A percentile compares a stretch with the other conserved stretches of the same genome.
phyloP scores from a whole-genome alignment of 2,888 invertebrate genomes.

The Boloria selene region DNA sequence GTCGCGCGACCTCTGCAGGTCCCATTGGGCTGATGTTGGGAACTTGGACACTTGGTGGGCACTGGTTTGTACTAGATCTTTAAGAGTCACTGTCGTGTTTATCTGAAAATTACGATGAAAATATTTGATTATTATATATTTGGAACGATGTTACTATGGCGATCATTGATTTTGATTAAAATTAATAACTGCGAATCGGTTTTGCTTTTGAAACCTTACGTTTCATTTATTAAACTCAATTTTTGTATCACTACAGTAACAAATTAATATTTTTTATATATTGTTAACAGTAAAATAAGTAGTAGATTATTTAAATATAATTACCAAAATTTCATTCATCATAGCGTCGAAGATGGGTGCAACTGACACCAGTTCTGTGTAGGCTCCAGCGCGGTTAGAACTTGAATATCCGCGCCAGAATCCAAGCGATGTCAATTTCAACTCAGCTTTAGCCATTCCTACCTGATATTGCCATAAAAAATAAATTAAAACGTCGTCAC shows the following conservation, averaged over 20 bases:
- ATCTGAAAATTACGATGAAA: constrained; percentile 61
- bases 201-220: too few relatives aligned
- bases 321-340: constrained; percentile 87
- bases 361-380: constrained; percentile 88
- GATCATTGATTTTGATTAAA: too few relatives aligned
- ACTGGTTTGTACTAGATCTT: constrained; percentile 84
- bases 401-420: constrained; percentile 92
- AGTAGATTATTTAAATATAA: constrained; percentile 10
- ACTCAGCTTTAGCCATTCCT: constrained; percentile 83
- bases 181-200: too few relatives aligned
- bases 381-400: constrained; percentile 88
- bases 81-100: constrained; percentile 82
- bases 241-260: too few relatives aligned
- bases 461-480: constrained; percentile 62
- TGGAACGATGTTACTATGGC: too few relatives aligned
- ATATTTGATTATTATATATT: too few relatives aligned
- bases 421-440: constrained; percentile 85
- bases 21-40: constrained; percentile 72
- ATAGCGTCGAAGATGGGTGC: constrained; percentile 89
- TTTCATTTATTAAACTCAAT: too few relatives aligned
- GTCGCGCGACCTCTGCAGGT: constrained; percentile 84
- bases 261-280: too few relatives aligned
- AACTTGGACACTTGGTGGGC: constrained; percentile 85
- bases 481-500: background rate
- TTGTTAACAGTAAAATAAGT: background rate